Evolutionary conservation across 2,797 vertebrate species (phyloP).

Genomic region (Lutra lutra): DNA sequence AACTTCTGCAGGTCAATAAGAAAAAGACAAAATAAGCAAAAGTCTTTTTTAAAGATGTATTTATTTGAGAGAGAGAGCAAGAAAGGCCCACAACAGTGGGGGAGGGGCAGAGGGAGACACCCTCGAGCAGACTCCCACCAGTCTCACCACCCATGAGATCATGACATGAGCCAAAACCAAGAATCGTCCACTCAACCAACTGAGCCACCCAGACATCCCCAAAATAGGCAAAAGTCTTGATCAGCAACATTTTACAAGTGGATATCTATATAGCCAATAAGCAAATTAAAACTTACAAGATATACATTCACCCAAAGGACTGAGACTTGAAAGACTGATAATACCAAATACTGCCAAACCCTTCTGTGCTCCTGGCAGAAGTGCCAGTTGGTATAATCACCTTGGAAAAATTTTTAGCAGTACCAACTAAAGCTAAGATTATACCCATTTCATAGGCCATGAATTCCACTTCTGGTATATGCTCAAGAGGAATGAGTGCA

Average conservation of each 20-base stretch:
- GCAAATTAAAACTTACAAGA: neutral
- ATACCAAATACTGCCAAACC: neutral
- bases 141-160: neutral
- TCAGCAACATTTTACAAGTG: neutral
- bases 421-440: neutral
- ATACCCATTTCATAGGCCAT: neutral
- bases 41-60: neutral
- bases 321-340: neutral
- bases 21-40: constrained; percentile 37
- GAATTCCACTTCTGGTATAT: neutral
- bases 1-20: neutral
- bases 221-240: neutral
- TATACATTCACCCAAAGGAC: neutral
- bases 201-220: neutral
- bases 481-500: neutral
- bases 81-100: neutral
- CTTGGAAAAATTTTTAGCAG: neutral
- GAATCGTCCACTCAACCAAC: neutral
- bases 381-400: neutral
- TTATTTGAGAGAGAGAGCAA: neutral
- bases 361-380: neutral
- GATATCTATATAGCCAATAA: neutral
- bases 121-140: neutral
- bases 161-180: neutral
- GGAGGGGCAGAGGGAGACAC: neutral